Percentiles rank a stretch among this genome's conserved stretches.
These are phyloP conservation scores for Parnassius apollo DNA, from an alignment of 2,888 invertebrate genomes.

Conservation along the genomic window DNA sequence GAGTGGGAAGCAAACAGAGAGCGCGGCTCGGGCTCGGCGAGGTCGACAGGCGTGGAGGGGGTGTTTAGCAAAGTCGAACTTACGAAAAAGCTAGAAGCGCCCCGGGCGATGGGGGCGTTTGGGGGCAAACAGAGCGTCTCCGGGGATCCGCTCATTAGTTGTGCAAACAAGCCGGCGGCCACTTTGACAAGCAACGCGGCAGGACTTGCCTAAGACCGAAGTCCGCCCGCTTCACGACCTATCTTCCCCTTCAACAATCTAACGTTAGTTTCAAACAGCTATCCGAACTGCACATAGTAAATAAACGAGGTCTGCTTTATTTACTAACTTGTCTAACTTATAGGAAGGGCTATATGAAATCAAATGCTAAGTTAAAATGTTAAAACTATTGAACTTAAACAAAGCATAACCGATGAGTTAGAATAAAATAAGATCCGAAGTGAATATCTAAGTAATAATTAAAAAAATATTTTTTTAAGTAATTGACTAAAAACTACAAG, in stretches of 20 bases:
- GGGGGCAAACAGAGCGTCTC: conserved; percentile 73
- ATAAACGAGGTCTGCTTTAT: conserved; percentile 59
- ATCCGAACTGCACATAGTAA: conserved; percentile 60
- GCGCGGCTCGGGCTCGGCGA: conserved; percentile 37
- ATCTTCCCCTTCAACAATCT: conserved; percentile 71
- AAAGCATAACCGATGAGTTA: too few species aligned
- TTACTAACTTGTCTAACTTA: conserved; percentile 26
- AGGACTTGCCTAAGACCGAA: conserved; percentile 49
- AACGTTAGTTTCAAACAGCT: conserved; percentile 65
- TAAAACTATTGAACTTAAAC: conserved; percentile 1
- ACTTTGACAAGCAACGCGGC: conserved; percentile 77
- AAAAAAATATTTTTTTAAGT: too few species aligned
- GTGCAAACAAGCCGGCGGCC: conserved; percentile 78
- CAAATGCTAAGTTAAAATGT: background rate
- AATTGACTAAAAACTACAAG: too few species aligned
- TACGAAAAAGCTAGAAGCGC: conserved; percentile 58
- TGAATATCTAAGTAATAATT: too few species aligned
- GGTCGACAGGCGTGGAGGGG: conserved; percentile 32
- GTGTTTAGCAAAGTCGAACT: conserved; percentile 49
- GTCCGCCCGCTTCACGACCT: conserved; percentile 45
- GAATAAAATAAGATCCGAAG: too few species aligned
- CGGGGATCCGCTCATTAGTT: conserved; percentile 78
- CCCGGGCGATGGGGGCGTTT: conserved; percentile 54
- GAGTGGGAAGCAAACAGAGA: conserved; percentile 57
- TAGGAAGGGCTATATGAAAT: background rate